Evolutionary conservation across 92 coral and sea anemone species (phyloP), one percentile per base, ranked within the genome.

Genomic region (Hydrozoanthus gracilis): DNA sequence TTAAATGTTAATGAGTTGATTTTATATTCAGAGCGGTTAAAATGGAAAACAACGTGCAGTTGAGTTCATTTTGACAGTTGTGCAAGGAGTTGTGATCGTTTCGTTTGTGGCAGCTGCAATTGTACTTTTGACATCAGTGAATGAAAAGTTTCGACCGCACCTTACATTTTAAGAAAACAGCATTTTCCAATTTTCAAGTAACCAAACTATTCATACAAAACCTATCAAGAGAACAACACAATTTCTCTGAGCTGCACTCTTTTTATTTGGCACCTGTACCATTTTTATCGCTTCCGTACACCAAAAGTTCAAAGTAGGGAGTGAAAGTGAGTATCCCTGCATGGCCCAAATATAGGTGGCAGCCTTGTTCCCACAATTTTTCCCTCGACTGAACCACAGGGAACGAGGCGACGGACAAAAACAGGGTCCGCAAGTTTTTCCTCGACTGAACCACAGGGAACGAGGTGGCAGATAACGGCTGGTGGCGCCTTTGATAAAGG

Each of bases 311-410:
- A 27, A 95, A 97, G 82, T 79, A 86, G 69, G 96, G 92, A 3
- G 64, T 65, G 7, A 73, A 84, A 12, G 95, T 97, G 99, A 95
- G 99, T 69, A 97, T n/a, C n/a, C n/a, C n/a, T 97, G 99, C 92
- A 92, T 6, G 99, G 98, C 2, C 98, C 97, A 17, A 87, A 88
- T 55, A 88, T 93, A 66, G 92, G 93, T 17, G 88, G 89, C 8
- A 83, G 77, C 7, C 56, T 88, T 12, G 83, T 82, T 54, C 50
- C 88, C 3, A 60, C 82, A 44, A 4, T 49, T 47, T 45, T 52
- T n/a, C 70, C 86, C 3, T 78, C 89, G 0, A 47, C 89, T 4
- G 84, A 87, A 52, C 72, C 65, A 3, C 12, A 72, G 8, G 62
- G 89, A 5, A 82, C 93, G 50, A 74, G 69, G 47, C 79, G 89